These are phyloP conservation scores for Eclectus roratus DNA, from an alignment of 2,113 vertebrate genomes.

Conservation along the genomic window DNA sequence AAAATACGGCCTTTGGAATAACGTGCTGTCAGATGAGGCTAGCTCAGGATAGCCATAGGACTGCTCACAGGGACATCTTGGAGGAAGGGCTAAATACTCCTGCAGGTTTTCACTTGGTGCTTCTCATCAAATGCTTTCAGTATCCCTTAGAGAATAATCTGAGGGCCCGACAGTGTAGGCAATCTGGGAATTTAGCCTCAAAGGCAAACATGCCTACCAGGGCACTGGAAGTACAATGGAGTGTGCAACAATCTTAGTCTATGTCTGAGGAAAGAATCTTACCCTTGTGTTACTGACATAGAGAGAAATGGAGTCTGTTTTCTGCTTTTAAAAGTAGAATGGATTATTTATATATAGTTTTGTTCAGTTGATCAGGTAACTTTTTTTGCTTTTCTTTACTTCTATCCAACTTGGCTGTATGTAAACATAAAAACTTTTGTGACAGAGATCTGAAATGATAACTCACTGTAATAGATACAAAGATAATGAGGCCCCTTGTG, in stretches of 20 bases:
- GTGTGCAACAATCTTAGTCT: not conserved
- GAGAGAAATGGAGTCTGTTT: not conserved
- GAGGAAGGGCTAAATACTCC: not conserved
- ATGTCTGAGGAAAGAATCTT: not conserved
- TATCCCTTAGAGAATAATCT: not conserved
- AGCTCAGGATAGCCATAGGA: not conserved
- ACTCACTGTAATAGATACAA: not conserved
- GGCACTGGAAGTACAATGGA: not conserved
- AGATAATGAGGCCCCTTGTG: not conserved
- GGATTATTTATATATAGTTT: not conserved
- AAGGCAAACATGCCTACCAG: not conserved
- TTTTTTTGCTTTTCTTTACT: not conserved
- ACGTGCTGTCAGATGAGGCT: not conserved
- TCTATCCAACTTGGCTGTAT: not conserved
- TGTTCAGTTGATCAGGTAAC: not conserved
- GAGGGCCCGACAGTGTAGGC: not conserved
- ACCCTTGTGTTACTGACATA: not conserved
- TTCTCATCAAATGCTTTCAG: not conserved
- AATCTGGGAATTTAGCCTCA: not conserved
- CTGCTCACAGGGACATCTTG: rapidly evolving
- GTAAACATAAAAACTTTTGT: not conserved
- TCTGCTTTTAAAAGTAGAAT: not conserved
- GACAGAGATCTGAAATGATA: not conserved
- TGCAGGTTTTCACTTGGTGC: not conserved
- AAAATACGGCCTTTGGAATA: not conserved